A percentile compares a stretch with the other conserved stretches of the same genome.
phyloP scores from a whole-genome alignment of 2,888 invertebrate genomes.

The Dynastes hyllus region DNA sequence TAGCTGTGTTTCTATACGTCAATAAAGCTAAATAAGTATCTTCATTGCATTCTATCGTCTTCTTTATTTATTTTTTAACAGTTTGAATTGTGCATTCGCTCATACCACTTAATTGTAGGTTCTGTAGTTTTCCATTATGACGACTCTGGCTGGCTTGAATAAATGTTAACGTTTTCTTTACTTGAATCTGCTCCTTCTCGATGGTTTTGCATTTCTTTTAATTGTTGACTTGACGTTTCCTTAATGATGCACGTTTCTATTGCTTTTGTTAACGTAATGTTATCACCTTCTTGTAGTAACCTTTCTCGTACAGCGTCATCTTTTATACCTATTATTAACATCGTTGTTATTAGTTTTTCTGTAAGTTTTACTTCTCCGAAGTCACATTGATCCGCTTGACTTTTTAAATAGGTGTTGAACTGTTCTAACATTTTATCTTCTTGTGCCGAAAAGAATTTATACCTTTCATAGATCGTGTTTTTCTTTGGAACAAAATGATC shows the following conservation, averaged over 20 bases:
- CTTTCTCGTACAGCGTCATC: slow-evolving; percentile 34
- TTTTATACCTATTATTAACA: slow-evolving; percentile 43
- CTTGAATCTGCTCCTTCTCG: background rate
- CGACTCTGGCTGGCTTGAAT: background rate
- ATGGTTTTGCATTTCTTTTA: slow-evolving; percentile 22
- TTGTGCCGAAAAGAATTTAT: slow-evolving; percentile 34
- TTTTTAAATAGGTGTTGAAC: slow-evolving; percentile 33
- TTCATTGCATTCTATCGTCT: no score
- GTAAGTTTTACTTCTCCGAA: slow-evolving; percentile 26
- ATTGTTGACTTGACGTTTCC: slow-evolving; percentile 15
- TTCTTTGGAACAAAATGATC: slow-evolving; percentile 29
- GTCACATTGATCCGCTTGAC: slow-evolving; percentile 41
- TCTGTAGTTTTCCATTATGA: background rate
- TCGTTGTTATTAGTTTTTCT: slow-evolving; percentile 31
- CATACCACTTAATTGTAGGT: no score
- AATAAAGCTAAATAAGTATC: no score
- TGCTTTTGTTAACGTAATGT: slow-evolving; percentile 25
- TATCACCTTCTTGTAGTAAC: slow-evolving; percentile 21
- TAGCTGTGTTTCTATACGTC: no score
- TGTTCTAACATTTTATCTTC: slow-evolving; percentile 19
- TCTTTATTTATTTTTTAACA: no score
- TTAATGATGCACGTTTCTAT: slow-evolving; percentile 26
- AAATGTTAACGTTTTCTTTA: background rate
- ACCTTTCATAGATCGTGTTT: slow-evolving; percentile 31
- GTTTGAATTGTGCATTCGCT: no score